phyloP scores from a whole-genome alignment of 2,888 invertebrate species.

The Mythimna loreyi region DNA sequence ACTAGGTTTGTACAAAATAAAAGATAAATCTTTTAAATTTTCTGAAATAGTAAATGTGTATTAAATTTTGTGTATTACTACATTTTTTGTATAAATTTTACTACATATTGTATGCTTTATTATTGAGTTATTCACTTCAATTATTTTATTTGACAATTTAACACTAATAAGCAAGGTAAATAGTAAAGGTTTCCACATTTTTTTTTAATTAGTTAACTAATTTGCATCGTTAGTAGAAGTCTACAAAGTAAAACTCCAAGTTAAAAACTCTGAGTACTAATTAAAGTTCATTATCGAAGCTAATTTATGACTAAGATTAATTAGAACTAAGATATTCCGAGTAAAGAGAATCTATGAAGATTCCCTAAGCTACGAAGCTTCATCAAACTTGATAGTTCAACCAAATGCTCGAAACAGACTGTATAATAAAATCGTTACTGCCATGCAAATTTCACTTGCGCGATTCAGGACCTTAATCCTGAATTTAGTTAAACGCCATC shows the following conservation, averaged over 20 bases:
- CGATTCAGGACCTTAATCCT: constrained; percentile 44
- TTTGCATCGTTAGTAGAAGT: constrained; percentile 10
- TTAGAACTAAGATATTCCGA: constrained; percentile 29
- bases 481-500: constrained; percentile 45
- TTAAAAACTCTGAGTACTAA: constrained; percentile 21
- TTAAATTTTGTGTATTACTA: neutral
- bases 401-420: constrained; percentile 35
- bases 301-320: constrained; percentile 38
- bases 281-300: constrained; percentile 23
- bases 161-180: constrained; percentile 10
- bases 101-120: neutral
- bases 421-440: constrained; percentile 47
- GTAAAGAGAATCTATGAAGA: constrained; percentile 33
- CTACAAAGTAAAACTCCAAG: constrained; percentile 9
- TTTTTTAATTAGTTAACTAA: constrained; percentile 2
- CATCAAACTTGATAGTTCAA: constrained; percentile 49
- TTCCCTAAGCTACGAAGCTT: constrained; percentile 34
- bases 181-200: too few relatives aligned
- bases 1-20: constrained; percentile 6
- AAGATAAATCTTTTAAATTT: constrained; percentile 4
- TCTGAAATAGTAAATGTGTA: neutral
- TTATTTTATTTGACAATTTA: too few relatives aligned
- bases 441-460: constrained; percentile 50
- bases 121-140: neutral
- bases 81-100: neutral